phyloP scores from a whole-genome alignment of 1,140 invertebrate genomes.

The Himalopsyche phryganea region DNA sequence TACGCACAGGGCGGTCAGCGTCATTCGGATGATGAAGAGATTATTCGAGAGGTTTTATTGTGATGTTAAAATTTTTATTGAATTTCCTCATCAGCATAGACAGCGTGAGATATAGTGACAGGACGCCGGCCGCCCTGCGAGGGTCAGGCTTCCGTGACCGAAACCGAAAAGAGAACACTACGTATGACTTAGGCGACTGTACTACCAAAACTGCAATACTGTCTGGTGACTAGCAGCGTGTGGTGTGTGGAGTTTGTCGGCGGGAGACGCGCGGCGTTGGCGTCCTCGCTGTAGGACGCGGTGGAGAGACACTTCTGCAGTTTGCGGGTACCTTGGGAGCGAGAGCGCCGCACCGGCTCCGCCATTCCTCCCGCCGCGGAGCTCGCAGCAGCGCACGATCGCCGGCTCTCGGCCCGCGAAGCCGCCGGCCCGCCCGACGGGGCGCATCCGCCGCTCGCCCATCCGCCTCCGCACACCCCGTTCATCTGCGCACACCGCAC shows the following conservation, averaged over 20 bases:
- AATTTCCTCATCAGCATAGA: no score
- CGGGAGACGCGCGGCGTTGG: constrained; percentile 54
- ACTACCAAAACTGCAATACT: constrained; percentile 93
- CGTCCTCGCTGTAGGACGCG: constrained; percentile 69
- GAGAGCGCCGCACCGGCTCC: constrained; percentile 63
- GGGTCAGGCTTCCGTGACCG: no score
- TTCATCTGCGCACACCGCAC: constrained; percentile 63
- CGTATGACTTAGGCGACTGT: constrained; percentile 56
- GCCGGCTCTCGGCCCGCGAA: no score
- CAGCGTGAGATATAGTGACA: no score
- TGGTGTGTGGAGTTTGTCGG: constrained; percentile 52
- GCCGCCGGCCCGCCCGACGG: constrained; percentile 10
- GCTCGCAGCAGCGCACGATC: constrained; percentile 31
- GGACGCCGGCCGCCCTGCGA: no score
- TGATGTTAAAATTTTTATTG: no score
- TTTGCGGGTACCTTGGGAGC: constrained; percentile 87
- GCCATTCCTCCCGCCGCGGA: constrained; percentile 44
- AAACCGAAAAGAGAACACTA: not conserved
- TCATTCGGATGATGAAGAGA: no score
- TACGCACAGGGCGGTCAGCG: no score
- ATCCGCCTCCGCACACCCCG: constrained; percentile 63
- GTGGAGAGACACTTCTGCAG: constrained; percentile 83
- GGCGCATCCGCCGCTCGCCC: constrained; percentile 32
- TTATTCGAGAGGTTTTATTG: no score
- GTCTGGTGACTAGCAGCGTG: constrained; percentile 73